Evolutionary conservation across 1,140 invertebrate species (phyloP).

Genomic region (Drosophila persimilis): DNA sequence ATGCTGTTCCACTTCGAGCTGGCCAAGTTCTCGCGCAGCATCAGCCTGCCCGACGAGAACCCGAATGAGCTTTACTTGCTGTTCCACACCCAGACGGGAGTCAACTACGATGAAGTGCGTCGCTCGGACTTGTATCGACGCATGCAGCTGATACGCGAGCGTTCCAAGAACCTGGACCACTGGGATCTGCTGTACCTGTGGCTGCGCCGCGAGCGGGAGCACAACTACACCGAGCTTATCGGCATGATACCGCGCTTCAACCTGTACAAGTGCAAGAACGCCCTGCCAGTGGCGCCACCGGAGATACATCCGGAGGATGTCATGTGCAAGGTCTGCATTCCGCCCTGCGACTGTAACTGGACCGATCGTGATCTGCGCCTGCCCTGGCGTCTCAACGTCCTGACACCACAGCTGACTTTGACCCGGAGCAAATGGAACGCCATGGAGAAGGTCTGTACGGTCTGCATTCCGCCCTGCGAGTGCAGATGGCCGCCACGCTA

Average conservation of each 20-base stretch:
- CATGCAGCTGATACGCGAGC: slow-evolving; percentile 58
- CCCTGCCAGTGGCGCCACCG: too few relatives aligned
- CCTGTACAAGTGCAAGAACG: slow-evolving; percentile 30
- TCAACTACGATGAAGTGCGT: slow-evolving; percentile 54
- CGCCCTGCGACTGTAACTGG: slow-evolving; percentile 67
- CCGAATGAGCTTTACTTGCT: slow-evolving; percentile 64
- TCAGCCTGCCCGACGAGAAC: slow-evolving; percentile 51
- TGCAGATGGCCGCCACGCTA: slow-evolving; percentile 63
- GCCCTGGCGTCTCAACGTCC: slow-evolving; percentile 52
- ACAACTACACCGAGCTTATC: slow-evolving; percentile 34
- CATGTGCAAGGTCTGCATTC: slow-evolving; percentile 50
- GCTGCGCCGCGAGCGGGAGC: slow-evolving; percentile 49
- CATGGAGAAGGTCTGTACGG: slow-evolving; percentile 14
- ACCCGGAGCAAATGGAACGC: slow-evolving; percentile 36
- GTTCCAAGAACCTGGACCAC: slow-evolving; percentile 48
- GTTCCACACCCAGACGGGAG: slow-evolving; percentile 61
- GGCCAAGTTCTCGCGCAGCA: slow-evolving; percentile 51
- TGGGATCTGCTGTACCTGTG: slow-evolving; percentile 64
- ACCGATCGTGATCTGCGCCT: slow-evolving; percentile 16
- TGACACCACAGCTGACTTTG: not conserved
- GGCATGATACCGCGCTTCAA: slow-evolving; percentile 14
- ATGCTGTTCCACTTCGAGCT: slow-evolving; percentile 68
- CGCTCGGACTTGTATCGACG: slow-evolving; percentile 56
- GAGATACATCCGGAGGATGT: not conserved
- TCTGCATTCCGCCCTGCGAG: slow-evolving; percentile 68